phyloP scores from a whole-genome alignment of 1,140 invertebrate species.

The Tetranychus cinnabarinus region DNA sequence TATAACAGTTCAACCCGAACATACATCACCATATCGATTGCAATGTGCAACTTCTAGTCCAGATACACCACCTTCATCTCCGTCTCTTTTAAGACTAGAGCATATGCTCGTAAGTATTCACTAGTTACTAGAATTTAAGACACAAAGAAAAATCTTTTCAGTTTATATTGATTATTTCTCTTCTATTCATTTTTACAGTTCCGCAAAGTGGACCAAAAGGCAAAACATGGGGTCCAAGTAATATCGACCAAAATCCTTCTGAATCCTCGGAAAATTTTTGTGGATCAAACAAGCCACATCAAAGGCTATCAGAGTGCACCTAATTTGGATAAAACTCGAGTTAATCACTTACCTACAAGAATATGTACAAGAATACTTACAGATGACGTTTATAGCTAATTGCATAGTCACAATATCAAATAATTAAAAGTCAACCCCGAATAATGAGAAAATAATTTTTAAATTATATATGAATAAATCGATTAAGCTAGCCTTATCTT shows the following conservation, averaged over 20 bases:
- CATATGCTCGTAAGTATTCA: conserved; percentile 65
- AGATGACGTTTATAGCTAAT: no score
- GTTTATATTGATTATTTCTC: neutral
- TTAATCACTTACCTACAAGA: neutral
- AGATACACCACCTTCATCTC: conserved; percentile 59
- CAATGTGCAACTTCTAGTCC: conserved; percentile 29
- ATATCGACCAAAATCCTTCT: conserved; percentile 57
- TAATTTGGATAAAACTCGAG: conserved; percentile 43
- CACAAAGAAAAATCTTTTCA: no score
- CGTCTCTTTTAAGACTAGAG: conserved; percentile 45
- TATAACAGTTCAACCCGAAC: conserved; percentile 54
- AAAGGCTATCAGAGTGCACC: conserved; percentile 36
- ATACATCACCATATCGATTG: conserved; percentile 23
- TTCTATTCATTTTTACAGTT: conserved; percentile 28
- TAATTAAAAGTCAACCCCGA: no score
- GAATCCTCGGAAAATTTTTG: conserved; percentile 10
- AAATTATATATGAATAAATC: no score
- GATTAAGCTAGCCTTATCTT: no score
- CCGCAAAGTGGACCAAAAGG: conserved; percentile 84
- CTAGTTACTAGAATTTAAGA: no score
- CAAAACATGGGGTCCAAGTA: conserved; percentile 90
- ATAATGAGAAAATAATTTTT: no score
- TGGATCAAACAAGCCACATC: conserved; percentile 26
- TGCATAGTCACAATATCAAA: no score
- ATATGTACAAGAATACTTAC: neutral